Evolutionary conservation across 1,140 invertebrate genomes (phyloP).

Genomic region (Chelonus insularis): DNA sequence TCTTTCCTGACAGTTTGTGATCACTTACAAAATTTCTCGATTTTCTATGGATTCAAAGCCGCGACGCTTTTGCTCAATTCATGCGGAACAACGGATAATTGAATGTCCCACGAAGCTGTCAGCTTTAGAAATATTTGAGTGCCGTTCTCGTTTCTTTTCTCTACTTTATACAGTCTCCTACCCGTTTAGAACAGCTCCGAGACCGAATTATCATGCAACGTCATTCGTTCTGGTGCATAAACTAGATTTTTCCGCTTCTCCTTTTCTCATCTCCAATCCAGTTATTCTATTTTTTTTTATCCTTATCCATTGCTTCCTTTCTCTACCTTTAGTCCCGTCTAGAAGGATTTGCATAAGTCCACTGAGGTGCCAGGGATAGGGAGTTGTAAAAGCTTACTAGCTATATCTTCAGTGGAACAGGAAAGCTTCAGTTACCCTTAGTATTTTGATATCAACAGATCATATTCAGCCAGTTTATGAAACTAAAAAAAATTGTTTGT

Average conservation of each 20-base stretch:
- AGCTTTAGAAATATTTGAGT: constrained; percentile 31
- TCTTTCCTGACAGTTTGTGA: not conserved
- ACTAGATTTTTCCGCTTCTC: not conserved
- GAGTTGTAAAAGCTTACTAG: constrained; percentile 12
- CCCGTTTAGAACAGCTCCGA: constrained; percentile 12
- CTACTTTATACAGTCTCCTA: not conserved
- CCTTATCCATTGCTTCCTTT: constrained; percentile 1
- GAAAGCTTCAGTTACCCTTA: not conserved
- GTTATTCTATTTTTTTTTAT: constrained; percentile 12
- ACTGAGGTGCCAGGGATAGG: constrained; percentile 25
- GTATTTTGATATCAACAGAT: no score
- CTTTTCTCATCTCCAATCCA: constrained; percentile 17
- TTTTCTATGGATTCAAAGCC: constrained; percentile 1
- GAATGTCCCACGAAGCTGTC: constrained; percentile 29
- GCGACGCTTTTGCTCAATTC: constrained; percentile 23
- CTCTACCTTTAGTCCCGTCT: constrained; percentile 16
- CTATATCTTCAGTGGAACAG: constrained; percentile 15
- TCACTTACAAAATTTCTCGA: constrained; percentile 14
- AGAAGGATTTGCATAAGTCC: constrained; percentile 35
- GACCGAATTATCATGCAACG: constrained; percentile 31
- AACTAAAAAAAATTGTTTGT: no score
- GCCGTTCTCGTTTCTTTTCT: constrained; percentile 3
- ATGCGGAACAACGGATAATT: constrained; percentile 30
- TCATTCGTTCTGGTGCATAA: constrained; percentile 24
- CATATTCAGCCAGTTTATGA: no score